phyloP scores from a whole-genome alignment of 2,113 vertebrate genomes.

The Platysternon megacephalum region DNA sequence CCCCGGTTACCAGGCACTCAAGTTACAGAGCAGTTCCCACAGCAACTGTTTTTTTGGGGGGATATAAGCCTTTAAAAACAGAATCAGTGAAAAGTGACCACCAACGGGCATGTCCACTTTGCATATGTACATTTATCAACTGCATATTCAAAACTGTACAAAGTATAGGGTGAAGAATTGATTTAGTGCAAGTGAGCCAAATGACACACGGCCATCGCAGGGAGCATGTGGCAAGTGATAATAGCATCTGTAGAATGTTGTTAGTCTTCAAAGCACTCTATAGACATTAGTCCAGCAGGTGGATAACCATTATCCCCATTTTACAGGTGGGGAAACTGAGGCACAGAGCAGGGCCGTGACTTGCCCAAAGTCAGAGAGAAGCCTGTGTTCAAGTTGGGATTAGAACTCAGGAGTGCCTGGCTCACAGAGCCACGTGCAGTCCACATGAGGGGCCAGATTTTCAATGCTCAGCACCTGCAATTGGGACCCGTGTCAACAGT shows the following conservation, averaged over 20 bases:
- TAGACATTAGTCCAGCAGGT: not conserved
- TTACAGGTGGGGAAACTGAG: not conserved
- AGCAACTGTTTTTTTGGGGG: not conserved
- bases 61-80: not conserved
- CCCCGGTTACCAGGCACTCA: not conserved
- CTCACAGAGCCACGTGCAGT: not conserved
- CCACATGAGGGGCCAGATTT: not conserved
- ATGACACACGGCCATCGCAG: not conserved
- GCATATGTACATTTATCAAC: not conserved
- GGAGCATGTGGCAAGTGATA: not conserved
- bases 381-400: not conserved
- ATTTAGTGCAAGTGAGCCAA: not conserved
- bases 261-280: rapidly evolving
- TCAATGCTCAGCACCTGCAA: not conserved
- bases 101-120: not conserved
- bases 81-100: not conserved
- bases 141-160: not conserved
- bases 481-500: not conserved
- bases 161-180: not conserved
- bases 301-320: not conserved
- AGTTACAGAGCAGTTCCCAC: not conserved
- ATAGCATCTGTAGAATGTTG: not conserved
- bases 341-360: not conserved
- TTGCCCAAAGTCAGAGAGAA: not conserved
- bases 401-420: not conserved